Conservation (phyloP, 2,113 vertebrate genomes). For the Oenanthe oenanthe region DNA sequence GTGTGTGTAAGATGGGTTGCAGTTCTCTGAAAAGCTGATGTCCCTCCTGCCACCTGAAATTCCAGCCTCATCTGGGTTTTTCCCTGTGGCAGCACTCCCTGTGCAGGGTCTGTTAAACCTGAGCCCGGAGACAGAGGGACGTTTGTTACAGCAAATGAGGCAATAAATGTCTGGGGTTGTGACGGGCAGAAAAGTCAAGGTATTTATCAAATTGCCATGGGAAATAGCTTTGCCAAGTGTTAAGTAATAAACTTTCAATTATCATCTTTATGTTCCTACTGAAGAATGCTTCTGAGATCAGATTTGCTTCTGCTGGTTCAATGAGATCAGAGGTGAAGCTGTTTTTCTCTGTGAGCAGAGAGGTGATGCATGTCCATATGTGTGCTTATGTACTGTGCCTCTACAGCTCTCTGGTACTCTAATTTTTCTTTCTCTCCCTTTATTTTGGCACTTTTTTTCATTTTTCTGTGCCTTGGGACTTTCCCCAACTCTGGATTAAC, state of each 20-base stretch:
- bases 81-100: fast-evolving
- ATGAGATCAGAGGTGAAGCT: neutral
- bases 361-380: neutral
- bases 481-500: neutral
- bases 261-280: slow-evolving; percentile 1
- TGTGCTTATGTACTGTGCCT: neutral
- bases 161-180: slow-evolving; percentile 47
- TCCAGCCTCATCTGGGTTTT: neutral
- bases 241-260: slow-evolving; percentile 64
- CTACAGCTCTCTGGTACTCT: neutral
- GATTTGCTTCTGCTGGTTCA: slow-evolving; percentile 19
- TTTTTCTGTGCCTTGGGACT: neutral
- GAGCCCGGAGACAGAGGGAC: neutral
- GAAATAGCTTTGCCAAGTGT: slow-evolving; percentile 28
- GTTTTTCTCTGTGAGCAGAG: neutral
- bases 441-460: neutral
- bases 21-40: neutral
- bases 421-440: fast-evolving
- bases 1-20: neutral
- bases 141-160: slow-evolving; percentile 49
- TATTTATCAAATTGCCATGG: slow-evolving; percentile 59
- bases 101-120: neutral
- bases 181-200: slow-evolving; percentile 32
- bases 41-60: neutral
- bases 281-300: neutral